Evolutionary conservation across 2,888 invertebrate species (phyloP).

Genomic region (Leucania comma): DNA sequence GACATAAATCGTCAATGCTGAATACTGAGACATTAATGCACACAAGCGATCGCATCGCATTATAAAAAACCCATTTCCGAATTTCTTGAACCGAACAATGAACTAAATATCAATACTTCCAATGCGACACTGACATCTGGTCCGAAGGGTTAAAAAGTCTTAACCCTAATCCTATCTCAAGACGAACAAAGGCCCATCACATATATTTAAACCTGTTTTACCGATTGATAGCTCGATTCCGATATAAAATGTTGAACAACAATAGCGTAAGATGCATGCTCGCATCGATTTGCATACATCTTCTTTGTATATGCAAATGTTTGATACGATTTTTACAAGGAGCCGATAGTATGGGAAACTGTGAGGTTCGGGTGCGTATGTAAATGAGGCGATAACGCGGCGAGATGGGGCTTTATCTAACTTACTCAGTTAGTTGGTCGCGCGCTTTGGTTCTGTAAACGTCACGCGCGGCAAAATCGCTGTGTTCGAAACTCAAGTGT

Average conservation of each 20-base stretch:
- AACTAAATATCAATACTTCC: conserved; percentile 80
- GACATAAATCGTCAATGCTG: conserved; percentile 68
- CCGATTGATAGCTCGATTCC: conserved; percentile 86
- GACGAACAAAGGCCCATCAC: conserved; percentile 79
- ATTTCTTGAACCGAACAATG: conserved; percentile 77
- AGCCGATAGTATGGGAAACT: conserved; percentile 83
- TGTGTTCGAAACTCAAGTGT: conserved; percentile 68
- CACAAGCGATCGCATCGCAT: conserved; percentile 71
- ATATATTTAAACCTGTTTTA: conserved; percentile 88
- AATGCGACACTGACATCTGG: conserved; percentile 86
- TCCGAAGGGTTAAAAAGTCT: conserved; percentile 74
- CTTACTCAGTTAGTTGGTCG: conserved; percentile 83
- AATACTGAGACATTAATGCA: conserved; percentile 76
- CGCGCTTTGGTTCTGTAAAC: conserved; percentile 85
- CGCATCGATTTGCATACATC: conserved; percentile 86
- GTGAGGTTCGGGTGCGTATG: conserved; percentile 80
- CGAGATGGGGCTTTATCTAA: conserved; percentile 82
- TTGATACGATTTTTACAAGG: conserved; percentile 79
- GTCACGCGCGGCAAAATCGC: conserved; percentile 73
- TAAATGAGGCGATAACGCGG: conserved; percentile 86
- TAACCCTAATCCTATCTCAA: conserved; percentile 87
- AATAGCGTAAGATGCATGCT: conserved; percentile 79
- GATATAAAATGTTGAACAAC: conserved; percentile 84
- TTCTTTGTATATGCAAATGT: conserved; percentile 88
- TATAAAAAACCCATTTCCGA: conserved; percentile 86